phyloP scores from a whole-genome alignment of 2,888 invertebrate genomes.

The Watsonalla binaria region DNA sequence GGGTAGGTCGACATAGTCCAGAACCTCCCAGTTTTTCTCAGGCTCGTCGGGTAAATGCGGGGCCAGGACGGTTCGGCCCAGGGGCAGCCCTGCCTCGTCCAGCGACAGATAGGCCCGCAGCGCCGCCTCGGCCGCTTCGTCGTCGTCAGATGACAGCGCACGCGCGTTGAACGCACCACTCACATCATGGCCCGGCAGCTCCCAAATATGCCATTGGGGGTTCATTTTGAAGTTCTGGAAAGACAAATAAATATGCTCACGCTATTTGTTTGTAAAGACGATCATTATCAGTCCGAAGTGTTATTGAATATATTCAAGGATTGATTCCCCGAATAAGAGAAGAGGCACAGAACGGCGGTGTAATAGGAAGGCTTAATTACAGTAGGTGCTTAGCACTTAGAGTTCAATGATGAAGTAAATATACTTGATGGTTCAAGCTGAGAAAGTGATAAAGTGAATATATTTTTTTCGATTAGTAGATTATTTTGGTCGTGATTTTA shows the following conservation, averaged over 20 bases:
- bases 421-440: too few species aligned
- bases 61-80: constrained; percentile 77
- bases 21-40: constrained; percentile 81
- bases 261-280: too few species aligned
- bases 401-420: too few species aligned
- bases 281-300: too few species aligned
- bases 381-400: too few species aligned
- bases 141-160: constrained; percentile 58
- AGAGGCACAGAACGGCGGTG: too few species aligned
- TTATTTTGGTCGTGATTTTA: too few species aligned
- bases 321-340: too few species aligned
- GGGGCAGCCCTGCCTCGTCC: constrained; percentile 78
- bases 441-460: too few species aligned
- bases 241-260: not conserved
- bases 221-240: constrained; percentile 79
- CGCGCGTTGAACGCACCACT: constrained; percentile 82
- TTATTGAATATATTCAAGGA: too few species aligned
- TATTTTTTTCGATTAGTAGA: too few species aligned
- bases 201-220: constrained; percentile 73
- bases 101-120: constrained; percentile 81
- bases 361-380: too few species aligned
- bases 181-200: constrained; percentile 75
- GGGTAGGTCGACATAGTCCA: constrained; percentile 82
- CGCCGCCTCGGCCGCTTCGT: constrained; percentile 70
- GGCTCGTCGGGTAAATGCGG: constrained; percentile 69